Base-by-base conservation (phyloP, 1,140 invertebrate genomes). In the Leptoteleia sp. region DNA sequence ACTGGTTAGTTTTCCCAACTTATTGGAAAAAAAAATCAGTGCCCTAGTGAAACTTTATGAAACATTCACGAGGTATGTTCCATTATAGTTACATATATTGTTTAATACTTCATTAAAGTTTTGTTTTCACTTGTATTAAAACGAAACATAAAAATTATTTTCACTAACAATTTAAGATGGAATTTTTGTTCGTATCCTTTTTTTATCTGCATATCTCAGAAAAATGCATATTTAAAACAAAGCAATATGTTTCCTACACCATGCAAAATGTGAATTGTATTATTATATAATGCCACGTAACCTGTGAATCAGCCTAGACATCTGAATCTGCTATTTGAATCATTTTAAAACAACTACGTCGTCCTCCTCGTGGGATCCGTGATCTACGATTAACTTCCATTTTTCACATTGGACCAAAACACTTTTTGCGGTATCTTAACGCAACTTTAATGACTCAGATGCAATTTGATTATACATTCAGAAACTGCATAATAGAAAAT, bases 221-320 rank as follows among this genome's bases (percentile, higher is more conserved):
- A n/a, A 57, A 57, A 17, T 25, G 17, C 38, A 22, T 47, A 17
- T 45, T 25, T 12, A 35, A 43, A 45, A 45, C 40, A 50, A 40
- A 25, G 15, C 9, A 15, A 16, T 19, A 42, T n/a, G 11, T 62
- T 72, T 47, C 48, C 45, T 52, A 17, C 55, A 71, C 55, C 38
- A 50, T 62, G 55, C 17, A 52, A 61, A 54, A 55, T 72, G 52
- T 72, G 73, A 82, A 83, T 82, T 81, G 35, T 50, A 8, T 47
- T 71, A 82, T 83, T 83, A 80, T 61, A 42, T 76, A 45, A 62
- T 13, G 47, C 19, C 52, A 50, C 42, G 73, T 75, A 67, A 81
- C 54, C 25, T 52, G 64, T 85, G 83, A 85, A 68, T 85, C 84
- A 85, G 65, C 37, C 33, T 8, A 9, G 13, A 45, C 64, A 19